Percentiles rank a stretch among this genome's conserved stretches.
These are phyloP conservation scores for Poeciliopsis retropinna DNA, from an alignment of 2,113 vertebrate species.

Conservation along the genomic window DNA sequence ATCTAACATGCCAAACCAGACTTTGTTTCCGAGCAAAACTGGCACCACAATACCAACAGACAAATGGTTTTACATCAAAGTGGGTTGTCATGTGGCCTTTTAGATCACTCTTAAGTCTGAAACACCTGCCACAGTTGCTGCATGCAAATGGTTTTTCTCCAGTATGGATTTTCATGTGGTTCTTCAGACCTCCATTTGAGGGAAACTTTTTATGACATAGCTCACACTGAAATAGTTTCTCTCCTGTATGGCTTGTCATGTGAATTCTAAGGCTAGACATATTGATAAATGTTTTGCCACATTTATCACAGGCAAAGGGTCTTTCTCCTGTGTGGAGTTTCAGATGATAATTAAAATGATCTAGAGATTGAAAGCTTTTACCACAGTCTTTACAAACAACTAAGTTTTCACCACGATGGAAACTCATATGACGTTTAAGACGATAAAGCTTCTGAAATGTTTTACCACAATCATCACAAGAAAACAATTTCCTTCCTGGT, in stretches of 20 bases:
- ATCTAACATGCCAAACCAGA: no score
- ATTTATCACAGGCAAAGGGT: background rate
- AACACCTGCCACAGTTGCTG: background rate
- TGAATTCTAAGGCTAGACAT: background rate
- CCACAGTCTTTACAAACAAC: no score
- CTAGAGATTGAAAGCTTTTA: no score
- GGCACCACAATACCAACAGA: no score
- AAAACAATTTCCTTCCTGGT: no score
- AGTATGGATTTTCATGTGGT: background rate
- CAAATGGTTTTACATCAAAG: no score
- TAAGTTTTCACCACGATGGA: no score
- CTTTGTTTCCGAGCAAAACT: no score
- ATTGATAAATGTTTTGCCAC: background rate
- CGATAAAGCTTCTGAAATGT: no score
- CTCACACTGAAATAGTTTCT: background rate
- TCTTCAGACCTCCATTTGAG: background rate
- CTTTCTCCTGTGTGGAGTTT: background rate
- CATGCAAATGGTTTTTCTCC: background rate
- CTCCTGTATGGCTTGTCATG: background rate
- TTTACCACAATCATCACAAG: no score
- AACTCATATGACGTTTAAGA: no score
- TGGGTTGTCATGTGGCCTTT: background rate
- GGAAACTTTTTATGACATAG: background rate
- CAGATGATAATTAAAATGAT: no score
- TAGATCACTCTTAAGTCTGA: background rate